Evolutionary conservation across 2,113 vertebrate species (phyloP).

Genomic region (Patagioenas fasciata): DNA sequence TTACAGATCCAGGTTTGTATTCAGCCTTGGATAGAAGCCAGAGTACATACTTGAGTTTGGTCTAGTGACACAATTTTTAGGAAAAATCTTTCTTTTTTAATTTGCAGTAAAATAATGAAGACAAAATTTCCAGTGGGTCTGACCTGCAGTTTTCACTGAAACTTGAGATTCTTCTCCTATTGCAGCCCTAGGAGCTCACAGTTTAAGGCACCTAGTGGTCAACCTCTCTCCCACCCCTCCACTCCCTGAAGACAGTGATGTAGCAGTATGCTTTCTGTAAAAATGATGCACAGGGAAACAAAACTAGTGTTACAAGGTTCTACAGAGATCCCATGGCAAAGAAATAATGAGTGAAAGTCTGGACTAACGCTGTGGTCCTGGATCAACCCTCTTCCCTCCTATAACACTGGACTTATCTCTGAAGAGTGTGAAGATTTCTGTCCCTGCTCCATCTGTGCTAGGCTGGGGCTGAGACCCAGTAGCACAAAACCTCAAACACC

Average conservation of each 20-base stretch:
- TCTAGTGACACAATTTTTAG: not conserved
- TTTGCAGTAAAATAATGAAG: not conserved
- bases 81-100: not conserved
- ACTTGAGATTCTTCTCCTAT: not conserved
- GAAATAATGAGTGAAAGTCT: not conserved
- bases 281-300: not conserved
- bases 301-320: not conserved
- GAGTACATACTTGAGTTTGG: not conserved
- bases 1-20: conserved; percentile 38
- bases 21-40: conserved; percentile 32
- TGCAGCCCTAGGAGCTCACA: not conserved
- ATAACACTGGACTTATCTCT: rapidly evolving
- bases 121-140: not conserved
- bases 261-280: not conserved
- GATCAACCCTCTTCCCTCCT: not conserved
- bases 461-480: not conserved
- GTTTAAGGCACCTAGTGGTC: not conserved
- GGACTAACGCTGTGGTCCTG: not conserved
- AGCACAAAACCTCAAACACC: not conserved
- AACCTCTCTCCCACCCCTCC: not conserved
- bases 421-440: not conserved
- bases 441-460: not conserved
- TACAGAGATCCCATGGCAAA: not conserved
- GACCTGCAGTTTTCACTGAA: not conserved
- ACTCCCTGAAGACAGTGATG: not conserved